Evolutionary conservation across 2,888 invertebrate genomes (phyloP).

Genomic region (Flexamia atlantica): DNA sequence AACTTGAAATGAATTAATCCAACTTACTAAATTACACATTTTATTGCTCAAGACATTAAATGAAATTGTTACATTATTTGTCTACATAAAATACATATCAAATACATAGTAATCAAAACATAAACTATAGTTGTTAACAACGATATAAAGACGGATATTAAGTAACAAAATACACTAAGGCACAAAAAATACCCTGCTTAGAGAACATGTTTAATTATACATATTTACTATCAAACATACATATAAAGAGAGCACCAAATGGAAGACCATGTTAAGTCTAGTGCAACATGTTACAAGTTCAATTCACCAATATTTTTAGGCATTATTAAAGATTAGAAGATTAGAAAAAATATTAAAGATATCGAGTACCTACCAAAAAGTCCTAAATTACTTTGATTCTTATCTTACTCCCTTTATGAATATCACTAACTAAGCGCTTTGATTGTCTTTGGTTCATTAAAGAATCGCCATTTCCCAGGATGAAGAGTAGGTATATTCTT

Average conservation of each 20-base stretch:
- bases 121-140: neutral
- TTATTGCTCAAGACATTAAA: neutral
- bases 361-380: too few species aligned
- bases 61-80: neutral
- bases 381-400: too few species aligned
- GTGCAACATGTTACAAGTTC: neutral
- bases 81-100: neutral
- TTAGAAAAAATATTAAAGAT: too few species aligned
- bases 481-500: too few species aligned
- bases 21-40: neutral
- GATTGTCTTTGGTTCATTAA: conserved; percentile 9
- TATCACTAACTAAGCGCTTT: conserved; percentile 4
- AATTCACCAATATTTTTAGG: neutral
- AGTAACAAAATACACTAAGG: neutral
- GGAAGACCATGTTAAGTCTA: conserved; percentile 11
- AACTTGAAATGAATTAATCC: neutral
- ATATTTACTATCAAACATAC: neutral
- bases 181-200: neutral
- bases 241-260: conserved; percentile 11
- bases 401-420: too few species aligned
- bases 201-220: neutral
- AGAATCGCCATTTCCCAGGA: too few species aligned
- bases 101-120: neutral
- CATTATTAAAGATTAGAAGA: neutral
- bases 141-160: neutral